Conservation (phyloP, 2,888 invertebrate species). For the Anthophora plumipes region DNA sequence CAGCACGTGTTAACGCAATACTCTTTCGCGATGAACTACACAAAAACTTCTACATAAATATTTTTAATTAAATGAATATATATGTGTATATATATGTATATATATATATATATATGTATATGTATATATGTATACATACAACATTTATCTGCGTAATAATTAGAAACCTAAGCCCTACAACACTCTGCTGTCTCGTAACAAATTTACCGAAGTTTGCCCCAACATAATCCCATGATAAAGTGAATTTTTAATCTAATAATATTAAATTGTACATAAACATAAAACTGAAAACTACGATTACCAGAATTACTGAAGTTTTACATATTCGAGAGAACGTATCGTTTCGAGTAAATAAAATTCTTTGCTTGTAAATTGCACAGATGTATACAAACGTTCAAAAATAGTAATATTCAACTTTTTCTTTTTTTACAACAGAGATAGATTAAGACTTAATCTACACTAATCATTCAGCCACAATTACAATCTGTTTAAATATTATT, state of each 20-base stretch:
- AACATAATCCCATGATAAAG: constrained; percentile 53
- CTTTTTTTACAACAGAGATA: constrained; percentile 38
- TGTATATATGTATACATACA: neutral
- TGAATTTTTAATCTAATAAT: constrained; percentile 7
- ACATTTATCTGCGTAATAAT: constrained; percentile 7
- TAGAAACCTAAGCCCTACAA: constrained; percentile 32
- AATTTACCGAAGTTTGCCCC: constrained; percentile 59
- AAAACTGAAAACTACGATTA: constrained; percentile 21
- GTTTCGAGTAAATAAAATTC: constrained; percentile 17
- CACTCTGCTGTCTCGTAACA: constrained; percentile 53
- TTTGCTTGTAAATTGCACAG: neutral
- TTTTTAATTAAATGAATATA: constrained; percentile 24
- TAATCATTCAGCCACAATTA: constrained; percentile 15
- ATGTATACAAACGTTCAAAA: neutral
- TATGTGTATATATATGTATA: neutral
- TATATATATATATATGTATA: constrained; percentile 13
- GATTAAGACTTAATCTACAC: constrained; percentile 36
- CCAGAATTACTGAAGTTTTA: neutral
- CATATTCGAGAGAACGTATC: constrained; percentile 33
- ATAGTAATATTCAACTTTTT: neutral
- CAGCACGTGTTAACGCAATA: constrained; percentile 18
- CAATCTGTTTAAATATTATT: constrained; percentile 37
- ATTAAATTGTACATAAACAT: neutral
- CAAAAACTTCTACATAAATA: constrained; percentile 11
- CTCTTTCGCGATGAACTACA: constrained; percentile 38